A percentile compares a stretch with the other conserved stretches of the same genome.
Conservation (phyloP, 1,140 invertebrate species). For the Ips typographus region DNA sequence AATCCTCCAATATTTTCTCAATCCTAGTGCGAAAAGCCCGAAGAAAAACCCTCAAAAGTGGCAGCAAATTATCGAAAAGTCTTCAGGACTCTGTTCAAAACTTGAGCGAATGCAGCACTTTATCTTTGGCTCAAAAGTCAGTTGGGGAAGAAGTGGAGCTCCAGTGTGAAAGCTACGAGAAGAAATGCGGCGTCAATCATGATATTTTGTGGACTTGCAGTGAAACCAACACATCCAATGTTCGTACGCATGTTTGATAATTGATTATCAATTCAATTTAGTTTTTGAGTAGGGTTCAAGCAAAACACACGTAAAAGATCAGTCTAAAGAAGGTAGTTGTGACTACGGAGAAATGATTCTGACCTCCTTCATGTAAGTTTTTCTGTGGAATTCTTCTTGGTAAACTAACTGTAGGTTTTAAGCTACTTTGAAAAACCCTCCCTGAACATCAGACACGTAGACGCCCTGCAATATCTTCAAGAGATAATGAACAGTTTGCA, state of each 20-base stretch:
- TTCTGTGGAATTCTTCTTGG: not conserved
- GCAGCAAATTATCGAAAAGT: constrained; percentile 3
- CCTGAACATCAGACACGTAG: constrained; percentile 16
- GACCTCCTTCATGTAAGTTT: constrained; percentile 7
- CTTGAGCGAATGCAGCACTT: constrained; percentile 19
- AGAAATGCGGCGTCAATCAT: constrained; percentile 12
- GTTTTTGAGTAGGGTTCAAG: constrained; percentile 1
- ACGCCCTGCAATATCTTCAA: constrained; percentile 28
- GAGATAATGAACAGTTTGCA: constrained; percentile 19
- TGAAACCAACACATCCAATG: constrained; percentile 30
- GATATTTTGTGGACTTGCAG: constrained; percentile 20
- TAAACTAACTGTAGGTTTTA: not conserved
- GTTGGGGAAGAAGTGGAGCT: constrained; percentile 31
- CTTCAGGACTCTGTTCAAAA: constrained; percentile 15
- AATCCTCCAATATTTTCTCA: constrained; percentile 31
- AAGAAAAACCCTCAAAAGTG: constrained; percentile 12
- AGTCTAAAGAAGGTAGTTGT: not conserved
- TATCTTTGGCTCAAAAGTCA: constrained; percentile 17
- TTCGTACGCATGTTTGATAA: constrained; percentile 1
- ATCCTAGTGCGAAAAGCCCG: constrained; percentile 21
- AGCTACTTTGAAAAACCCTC: constrained; percentile 26
- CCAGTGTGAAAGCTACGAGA: constrained; percentile 28
- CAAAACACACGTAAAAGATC: constrained; percentile 6
- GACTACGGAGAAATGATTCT: constrained; percentile 5
- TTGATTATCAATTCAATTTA: constrained; percentile 1